Evolutionary conservation across 2,113 vertebrate species (phyloP).

Genomic region (Vulpes ferrilata): DNA sequence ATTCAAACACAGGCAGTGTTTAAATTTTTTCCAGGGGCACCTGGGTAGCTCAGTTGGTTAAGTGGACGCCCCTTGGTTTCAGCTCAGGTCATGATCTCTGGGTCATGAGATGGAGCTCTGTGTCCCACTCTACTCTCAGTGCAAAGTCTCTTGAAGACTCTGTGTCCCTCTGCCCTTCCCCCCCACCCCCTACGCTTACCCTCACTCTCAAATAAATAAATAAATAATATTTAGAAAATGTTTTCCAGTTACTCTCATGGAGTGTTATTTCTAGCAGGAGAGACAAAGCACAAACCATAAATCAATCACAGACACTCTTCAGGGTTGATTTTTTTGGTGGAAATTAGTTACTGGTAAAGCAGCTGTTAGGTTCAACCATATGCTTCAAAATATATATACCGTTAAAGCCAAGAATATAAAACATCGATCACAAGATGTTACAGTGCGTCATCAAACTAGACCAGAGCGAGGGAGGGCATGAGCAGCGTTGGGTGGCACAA

Average conservation of each 20-base stretch:
- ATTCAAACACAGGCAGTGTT: background rate
- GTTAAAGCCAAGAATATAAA: slow-evolving; percentile 15
- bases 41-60: background rate
- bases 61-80: background rate
- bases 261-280: background rate
- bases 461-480: background rate
- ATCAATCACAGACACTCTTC: background rate
- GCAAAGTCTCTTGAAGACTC: background rate
- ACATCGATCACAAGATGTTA: background rate
- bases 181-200: background rate
- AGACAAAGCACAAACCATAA: slow-evolving; percentile 10
- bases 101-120: background rate
- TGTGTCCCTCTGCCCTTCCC: background rate
- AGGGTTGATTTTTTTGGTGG: background rate
- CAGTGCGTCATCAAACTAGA: background rate
- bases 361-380: slow-evolving; percentile 60
- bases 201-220: background rate
- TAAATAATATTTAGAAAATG: background rate
- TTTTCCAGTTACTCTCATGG: background rate
- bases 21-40: background rate
- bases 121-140: background rate
- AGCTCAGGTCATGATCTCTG: background rate
- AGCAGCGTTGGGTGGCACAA: accelerated
- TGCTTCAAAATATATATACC: background rate
- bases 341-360: background rate